These are phyloP conservation scores for Brachionus sp. DNA, from an alignment of 1,140 invertebrate species.

Conservation along the genomic window DNA sequence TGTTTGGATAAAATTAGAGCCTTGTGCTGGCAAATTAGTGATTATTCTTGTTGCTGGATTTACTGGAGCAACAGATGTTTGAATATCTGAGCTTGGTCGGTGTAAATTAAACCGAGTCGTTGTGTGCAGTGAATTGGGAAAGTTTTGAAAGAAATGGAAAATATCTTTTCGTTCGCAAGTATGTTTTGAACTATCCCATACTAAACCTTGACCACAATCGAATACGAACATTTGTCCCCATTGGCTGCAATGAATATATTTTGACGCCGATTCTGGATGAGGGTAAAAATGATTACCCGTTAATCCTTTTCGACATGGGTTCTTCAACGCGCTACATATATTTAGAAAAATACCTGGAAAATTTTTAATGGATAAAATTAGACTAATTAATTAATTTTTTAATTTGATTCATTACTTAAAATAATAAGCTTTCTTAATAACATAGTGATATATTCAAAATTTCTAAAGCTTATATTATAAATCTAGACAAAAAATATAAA, in stretches of 20 bases:
- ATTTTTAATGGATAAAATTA: not conserved
- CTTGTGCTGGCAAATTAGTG: not conserved
- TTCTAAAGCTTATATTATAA: not conserved
- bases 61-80: not conserved
- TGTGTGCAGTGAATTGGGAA: not conserved
- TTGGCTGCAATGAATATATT: conserved; percentile 29
- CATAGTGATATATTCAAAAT: not conserved
- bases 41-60: not conserved
- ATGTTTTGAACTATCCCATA: not conserved
- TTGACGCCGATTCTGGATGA: not conserved
- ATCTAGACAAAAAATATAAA: not conserved
- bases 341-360: not conserved
- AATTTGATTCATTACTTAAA: not conserved
- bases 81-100: not conserved
- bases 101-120: not conserved
- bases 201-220: not conserved
- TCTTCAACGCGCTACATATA: not conserved
- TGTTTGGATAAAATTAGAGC: not conserved
- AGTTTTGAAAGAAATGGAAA: not conserved
- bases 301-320: conserved; percentile 1
- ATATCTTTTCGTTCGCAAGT: not conserved
- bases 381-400: not conserved
- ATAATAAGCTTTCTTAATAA: not conserved
- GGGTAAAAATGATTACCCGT: conserved; percentile 15
- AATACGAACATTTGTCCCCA: conserved; percentile 38